Evolutionary conservation across 2,888 invertebrate species (phyloP).

Genomic region (Eurois occulta): DNA sequence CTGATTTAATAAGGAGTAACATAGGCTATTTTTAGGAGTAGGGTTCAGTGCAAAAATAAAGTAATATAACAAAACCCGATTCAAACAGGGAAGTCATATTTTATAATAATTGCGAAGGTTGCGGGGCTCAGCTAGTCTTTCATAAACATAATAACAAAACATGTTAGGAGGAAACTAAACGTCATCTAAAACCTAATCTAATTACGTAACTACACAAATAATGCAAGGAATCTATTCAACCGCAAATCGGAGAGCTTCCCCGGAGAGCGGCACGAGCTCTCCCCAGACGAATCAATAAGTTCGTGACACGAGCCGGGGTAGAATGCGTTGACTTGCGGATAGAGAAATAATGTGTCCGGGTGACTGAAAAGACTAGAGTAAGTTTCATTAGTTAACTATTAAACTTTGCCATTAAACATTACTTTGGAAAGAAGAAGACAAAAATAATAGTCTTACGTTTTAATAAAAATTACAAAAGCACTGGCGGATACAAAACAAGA

Average conservation of each 20-base stretch:
- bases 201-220: not conserved
- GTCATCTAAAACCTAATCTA: not conserved
- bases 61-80: too few species aligned
- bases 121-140: too few species aligned
- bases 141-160: not conserved
- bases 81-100: too few species aligned
- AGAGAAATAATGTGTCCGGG: not conserved
- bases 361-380: not conserved
- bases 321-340: not conserved
- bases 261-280: not conserved
- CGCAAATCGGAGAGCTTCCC: not conserved
- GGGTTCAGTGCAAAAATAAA: too few species aligned
- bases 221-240: not conserved
- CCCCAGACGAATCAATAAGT: conserved; percentile 47
- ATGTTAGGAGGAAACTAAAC: not conserved
- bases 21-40: too few species aligned
- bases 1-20: too few species aligned
- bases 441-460: not conserved
- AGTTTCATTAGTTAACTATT: too few species aligned
- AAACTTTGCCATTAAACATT: too few species aligned
- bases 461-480: not conserved
- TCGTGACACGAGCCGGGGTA: not conserved
- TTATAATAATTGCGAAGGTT: too few species aligned
- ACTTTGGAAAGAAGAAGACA: not conserved
- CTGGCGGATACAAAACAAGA: not conserved